These are phyloP conservation scores for Perca schrenkii DNA, from an alignment of 2,113 vertebrate genomes.

Conservation along the genomic window DNA sequence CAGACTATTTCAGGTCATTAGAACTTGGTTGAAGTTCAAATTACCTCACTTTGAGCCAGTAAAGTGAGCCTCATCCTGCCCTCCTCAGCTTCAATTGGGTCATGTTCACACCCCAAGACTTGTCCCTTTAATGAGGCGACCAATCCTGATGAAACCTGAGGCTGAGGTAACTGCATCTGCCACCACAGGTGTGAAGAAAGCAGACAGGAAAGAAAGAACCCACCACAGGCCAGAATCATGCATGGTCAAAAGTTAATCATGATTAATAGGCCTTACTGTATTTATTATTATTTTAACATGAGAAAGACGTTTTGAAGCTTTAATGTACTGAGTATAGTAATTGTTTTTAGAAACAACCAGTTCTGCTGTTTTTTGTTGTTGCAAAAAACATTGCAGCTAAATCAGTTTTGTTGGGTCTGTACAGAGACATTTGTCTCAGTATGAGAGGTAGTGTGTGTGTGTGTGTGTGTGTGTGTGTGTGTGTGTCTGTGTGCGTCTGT, in stretches of 20 bases:
- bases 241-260: not conserved
- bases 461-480: no score
- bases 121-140: constrained; percentile 14
- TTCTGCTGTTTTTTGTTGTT: not conserved
- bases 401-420: not conserved
- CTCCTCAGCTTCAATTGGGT: not conserved
- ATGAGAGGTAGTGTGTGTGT: constrained; percentile 14
- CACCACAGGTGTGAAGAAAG: constrained; percentile 9
- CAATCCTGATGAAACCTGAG: constrained; percentile 26
- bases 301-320: not conserved
- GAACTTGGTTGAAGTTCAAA: not conserved
- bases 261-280: no score
- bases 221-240: not conserved
- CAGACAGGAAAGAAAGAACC: constrained; percentile 21
- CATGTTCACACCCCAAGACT: constrained; percentile 23
- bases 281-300: not conserved
- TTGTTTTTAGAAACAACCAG: not conserved
- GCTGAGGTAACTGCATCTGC: constrained; percentile 13
- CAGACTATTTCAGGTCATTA: not conserved
- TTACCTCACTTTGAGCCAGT: not conserved
- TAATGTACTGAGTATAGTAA: not conserved
- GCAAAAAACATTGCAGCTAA: no score
- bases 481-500: no score
- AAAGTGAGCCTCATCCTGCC: not conserved
- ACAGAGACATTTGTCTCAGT: constrained; percentile 19